These are phyloP conservation scores for Cephus cinctus DNA, from an alignment of 1,140 invertebrate genomes.

Conservation along the genomic window DNA sequence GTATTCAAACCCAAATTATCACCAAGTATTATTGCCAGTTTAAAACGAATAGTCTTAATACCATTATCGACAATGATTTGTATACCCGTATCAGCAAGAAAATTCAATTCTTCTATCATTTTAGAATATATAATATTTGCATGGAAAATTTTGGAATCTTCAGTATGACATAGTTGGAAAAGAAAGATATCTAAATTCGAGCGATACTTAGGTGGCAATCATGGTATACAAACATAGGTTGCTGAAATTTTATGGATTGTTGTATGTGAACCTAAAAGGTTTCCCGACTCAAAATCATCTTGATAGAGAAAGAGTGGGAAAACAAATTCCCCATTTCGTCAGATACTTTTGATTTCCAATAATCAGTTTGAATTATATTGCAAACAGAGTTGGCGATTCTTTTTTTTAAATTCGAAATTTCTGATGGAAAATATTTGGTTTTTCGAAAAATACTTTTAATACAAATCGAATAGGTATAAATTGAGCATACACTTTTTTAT, in stretches of 20 bases:
- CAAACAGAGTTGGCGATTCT: constrained; percentile 5
- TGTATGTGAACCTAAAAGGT: constrained; percentile 20
- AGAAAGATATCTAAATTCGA: constrained; percentile 24
- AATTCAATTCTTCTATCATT: constrained; percentile 23
- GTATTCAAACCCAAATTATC: constrained; percentile 26
- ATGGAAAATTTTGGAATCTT: constrained; percentile 15
- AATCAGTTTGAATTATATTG: constrained; percentile 19
- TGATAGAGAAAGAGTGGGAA: constrained; percentile 21
- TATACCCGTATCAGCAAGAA: constrained; percentile 18
- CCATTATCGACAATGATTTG: constrained; percentile 5
- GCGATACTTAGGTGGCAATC: constrained; percentile 16
- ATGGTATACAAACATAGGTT: constrained; percentile 19
- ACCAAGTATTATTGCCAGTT: constrained; percentile 19
- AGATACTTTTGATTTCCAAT: constrained; percentile 12
- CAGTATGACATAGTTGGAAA: constrained; percentile 18
- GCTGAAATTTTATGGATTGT: constrained; percentile 20
- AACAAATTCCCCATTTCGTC: constrained; percentile 2
- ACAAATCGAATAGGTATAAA: constrained; percentile 14
- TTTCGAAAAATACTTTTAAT: constrained; percentile 20
- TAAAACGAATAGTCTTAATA: constrained; percentile 15
- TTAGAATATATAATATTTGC: constrained; percentile 11
- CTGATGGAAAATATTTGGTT: constrained; percentile 13
- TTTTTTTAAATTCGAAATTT: constrained; percentile 5
- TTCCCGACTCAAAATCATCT: constrained; percentile 25
- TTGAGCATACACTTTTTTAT: constrained; percentile 3